phyloP scores from a whole-genome alignment of 2,797 vertebrate species.

The Acanthis flammea region DNA sequence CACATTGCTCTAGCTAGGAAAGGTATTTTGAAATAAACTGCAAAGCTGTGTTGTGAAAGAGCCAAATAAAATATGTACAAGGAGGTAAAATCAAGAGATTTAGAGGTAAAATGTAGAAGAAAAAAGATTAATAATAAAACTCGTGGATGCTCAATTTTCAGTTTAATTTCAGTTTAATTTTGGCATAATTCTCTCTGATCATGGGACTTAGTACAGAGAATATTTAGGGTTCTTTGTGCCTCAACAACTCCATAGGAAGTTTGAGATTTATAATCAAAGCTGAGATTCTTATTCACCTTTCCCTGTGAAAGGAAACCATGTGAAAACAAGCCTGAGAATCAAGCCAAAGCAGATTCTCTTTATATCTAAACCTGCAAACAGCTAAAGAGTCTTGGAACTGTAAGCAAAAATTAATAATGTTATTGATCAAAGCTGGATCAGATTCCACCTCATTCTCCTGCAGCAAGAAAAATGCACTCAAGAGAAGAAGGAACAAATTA shows the following conservation, averaged over 20 bases:
- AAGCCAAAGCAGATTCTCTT: neutral
- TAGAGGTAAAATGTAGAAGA: neutral
- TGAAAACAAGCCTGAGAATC: neutral
- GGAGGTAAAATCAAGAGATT: neutral
- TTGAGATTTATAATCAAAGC: neutral
- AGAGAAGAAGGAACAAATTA: neutral
- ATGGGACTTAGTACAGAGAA: neutral
- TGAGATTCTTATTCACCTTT: neutral
- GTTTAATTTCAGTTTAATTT: neutral
- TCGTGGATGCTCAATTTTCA: neutral
- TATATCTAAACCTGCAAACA: neutral
- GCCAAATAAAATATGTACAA: neutral
- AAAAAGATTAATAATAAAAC: neutral
- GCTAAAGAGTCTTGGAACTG: neutral
- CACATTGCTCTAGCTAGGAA: neutral
- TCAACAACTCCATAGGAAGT: neutral
- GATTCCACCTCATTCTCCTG: neutral
- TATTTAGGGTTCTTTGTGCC: neutral
- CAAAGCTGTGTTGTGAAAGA: neutral
- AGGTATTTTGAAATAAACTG: neutral
- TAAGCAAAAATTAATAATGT: neutral
- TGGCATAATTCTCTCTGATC: neutral
- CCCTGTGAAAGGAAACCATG: neutral
- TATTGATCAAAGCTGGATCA: neutral
- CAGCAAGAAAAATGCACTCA: neutral